Percentiles rank a stretch among this genome's conserved stretches.
These are phyloP conservation scores for Eulacestoma nigropectus DNA, from an alignment of 2,113 vertebrate genomes.

Conservation along the genomic window DNA sequence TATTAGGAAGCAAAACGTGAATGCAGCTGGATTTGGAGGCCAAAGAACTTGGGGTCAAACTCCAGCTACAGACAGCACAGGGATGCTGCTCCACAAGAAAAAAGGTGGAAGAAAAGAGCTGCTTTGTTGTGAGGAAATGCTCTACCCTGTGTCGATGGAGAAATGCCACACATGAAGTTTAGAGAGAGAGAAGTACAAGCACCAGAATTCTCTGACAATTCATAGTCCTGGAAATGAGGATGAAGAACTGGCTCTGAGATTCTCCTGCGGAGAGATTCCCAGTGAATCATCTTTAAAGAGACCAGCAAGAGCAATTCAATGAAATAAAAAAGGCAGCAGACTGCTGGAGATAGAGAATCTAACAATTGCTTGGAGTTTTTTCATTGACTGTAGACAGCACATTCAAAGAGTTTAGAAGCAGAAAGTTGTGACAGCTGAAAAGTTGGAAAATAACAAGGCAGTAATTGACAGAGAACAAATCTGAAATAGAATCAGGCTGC, in stretches of 20 bases:
- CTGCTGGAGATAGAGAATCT: not conserved
- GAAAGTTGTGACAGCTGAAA: not conserved
- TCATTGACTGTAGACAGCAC: not conserved
- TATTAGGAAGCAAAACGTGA: not conserved
- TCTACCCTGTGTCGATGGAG: not conserved
- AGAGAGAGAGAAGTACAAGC: not conserved
- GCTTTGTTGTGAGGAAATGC: not conserved
- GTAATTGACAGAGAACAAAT: not conserved
- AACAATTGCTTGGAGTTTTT: not conserved
- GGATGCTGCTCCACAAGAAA: not conserved
- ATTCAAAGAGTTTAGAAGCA: not conserved
- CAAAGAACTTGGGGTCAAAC: not conserved
- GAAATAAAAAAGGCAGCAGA: not conserved
- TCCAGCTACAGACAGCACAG: not conserved
- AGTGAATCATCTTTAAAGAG: not conserved
- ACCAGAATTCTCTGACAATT: not conserved
- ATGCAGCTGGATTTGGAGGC: not conserved
- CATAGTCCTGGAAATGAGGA: not conserved
- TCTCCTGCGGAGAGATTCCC: not conserved
- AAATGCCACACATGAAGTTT: not conserved
- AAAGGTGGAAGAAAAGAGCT: not conserved
- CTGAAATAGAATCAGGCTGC: not conserved
- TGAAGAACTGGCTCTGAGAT: not conserved
- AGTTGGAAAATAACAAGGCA: not conserved
- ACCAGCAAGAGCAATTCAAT: not conserved